Percentiles rank a stretch among this genome's conserved stretches.
These are phyloP conservation scores for Thomomys bottae DNA, from an alignment of 2,113 vertebrate genomes.

Conservation along the genomic window DNA sequence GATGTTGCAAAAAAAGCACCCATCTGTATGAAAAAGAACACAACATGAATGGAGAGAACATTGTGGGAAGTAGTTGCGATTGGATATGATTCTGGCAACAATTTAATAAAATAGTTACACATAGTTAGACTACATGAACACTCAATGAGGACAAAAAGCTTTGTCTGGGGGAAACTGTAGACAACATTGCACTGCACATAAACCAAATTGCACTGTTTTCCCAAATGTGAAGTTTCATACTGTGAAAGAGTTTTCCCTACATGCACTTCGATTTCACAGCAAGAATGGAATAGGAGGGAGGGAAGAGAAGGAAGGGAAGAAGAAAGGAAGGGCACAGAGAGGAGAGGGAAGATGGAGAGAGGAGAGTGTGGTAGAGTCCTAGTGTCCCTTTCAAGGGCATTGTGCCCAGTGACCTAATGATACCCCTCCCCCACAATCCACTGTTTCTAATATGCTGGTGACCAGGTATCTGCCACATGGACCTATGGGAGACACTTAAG, in stretches of 20 bases:
- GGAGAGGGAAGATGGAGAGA: not conserved
- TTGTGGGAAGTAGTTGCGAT: constrained; percentile 80
- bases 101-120: constrained; percentile 81
- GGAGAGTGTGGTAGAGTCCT: not conserved
- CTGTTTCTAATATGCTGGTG: not conserved
- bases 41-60: constrained; percentile 79
- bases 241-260: constrained; percentile 90
- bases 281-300: constrained; percentile 92
- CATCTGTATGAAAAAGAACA: constrained; percentile 78
- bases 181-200: constrained; percentile 82
- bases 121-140: constrained; percentile 87
- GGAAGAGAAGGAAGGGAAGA: not conserved
- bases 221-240: constrained; percentile 87
- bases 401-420: not conserved
- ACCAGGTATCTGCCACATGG: not conserved
- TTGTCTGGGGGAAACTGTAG: constrained; percentile 97
- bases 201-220: constrained; percentile 86
- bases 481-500: not conserved
- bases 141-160: constrained; percentile 93
- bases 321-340: not conserved
- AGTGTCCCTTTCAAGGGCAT: not conserved
- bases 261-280: constrained; percentile 98
- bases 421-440: no score
- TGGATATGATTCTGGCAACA: constrained; percentile 68
- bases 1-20: constrained; percentile 65